Evolutionary conservation across 2,113 vertebrate species (phyloP), one percentile per base, ranked within the genome.

Genomic region (Melanerpes formicivorus): DNA sequence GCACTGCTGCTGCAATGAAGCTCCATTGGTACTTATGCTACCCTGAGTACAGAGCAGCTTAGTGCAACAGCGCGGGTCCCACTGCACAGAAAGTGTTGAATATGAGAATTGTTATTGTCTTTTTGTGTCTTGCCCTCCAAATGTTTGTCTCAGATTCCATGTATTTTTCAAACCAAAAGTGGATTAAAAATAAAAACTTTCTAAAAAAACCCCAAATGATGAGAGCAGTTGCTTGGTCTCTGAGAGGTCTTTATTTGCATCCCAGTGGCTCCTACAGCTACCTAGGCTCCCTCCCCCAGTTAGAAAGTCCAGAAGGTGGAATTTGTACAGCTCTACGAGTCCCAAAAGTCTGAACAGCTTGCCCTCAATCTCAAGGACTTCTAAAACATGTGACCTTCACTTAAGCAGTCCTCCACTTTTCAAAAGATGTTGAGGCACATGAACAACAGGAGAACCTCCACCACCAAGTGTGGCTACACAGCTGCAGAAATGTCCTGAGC

Each of bases 181-280:
- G 37, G 44, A 60, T 60, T 54, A 50, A 65, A 75, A 92, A 90
- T 65, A 84, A 94, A 86, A 82, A 21, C 22, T 6, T 37, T 27
- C 21, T 23, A 9, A 30, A 58, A 63, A 34, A 30, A 44, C 50
- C 18, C 18, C 48, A 14, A 40, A 27, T 11, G 3, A 42, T 11
- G 11, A 85, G 5, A 70, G 26, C 21, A 69, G 58, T 63, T 0
- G 0, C 9, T 78, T 72, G 29, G 55, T 37, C 52, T 80, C 0
- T 23, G 40, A 42, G 26, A 69, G 14, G 63, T 80, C 23, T 71
- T 60, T 25, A 27, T 80, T 77, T 90, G 32, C 34, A 26, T 54
- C 89, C 16, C 1, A 2, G n/a, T 22, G 73, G 14, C 54, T 72
- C 44, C 55, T 66, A 34, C 18, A 30, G 37, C 46, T 71, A 71